Evolutionary conservation across 2,113 vertebrate species (phyloP).

Genomic region (Geothlypis trichas): DNA sequence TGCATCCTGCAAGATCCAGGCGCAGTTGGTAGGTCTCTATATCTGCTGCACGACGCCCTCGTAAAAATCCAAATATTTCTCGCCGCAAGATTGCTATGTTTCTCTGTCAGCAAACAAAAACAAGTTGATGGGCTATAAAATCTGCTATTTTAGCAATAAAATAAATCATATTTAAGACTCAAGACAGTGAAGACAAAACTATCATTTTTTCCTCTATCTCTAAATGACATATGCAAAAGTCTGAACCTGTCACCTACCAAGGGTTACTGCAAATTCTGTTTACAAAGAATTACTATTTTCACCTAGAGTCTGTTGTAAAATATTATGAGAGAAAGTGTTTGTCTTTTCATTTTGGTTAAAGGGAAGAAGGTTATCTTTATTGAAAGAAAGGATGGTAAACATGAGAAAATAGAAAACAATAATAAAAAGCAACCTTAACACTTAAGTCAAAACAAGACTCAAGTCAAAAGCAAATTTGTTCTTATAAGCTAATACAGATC

Average conservation of each 20-base stretch:
- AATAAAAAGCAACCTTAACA: not conserved
- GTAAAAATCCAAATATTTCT: conserved; percentile 86
- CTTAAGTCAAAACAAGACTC: no score
- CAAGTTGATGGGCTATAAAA: not conserved
- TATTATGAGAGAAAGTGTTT: not conserved
- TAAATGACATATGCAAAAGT: not conserved
- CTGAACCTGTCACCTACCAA: not conserved
- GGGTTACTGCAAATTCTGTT: not conserved
- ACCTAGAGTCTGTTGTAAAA: not conserved
- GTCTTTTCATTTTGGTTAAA: not conserved
- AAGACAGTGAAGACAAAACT: not conserved
- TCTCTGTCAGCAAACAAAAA: conserved; percentile 66
- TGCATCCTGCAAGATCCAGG: conserved; percentile 79
- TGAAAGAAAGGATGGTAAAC: not conserved
- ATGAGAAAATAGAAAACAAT: not conserved
- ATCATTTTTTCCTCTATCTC: not conserved
- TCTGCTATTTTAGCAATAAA: not conserved
- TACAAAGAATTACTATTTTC: not conserved
- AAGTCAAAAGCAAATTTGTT: not conserved
- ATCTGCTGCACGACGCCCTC: conserved; percentile 83
- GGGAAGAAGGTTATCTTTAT: not conserved
- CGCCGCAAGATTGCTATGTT: conserved; percentile 80
- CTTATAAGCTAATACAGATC: not conserved
- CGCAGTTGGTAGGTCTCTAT: conserved; percentile 83
- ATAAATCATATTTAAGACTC: not conserved